Evolutionary conservation across 2,113 vertebrate species (phyloP), one percentile per base, ranked within the genome.

Genomic region (Vanacampus margaritifer): DNA sequence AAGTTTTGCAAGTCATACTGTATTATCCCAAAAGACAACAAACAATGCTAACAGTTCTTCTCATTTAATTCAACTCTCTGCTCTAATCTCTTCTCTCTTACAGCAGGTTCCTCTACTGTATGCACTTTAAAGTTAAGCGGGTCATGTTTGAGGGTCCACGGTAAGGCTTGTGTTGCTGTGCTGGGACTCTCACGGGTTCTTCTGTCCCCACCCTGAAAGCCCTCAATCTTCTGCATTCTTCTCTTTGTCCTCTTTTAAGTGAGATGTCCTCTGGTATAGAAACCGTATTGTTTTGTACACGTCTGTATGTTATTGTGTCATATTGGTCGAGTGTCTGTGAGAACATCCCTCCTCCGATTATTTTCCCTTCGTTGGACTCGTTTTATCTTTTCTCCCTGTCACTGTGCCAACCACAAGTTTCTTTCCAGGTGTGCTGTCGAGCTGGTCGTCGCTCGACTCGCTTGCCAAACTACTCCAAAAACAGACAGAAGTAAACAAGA

Each of bases 41-140:
- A 46, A 46, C 16, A 6, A 14, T 46, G 43, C 16, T 6, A 46
- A 46, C 5, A 17, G 43, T 46, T 46, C 3, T 16, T 62, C 39
- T 17, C 37, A 26, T 3, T 26, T 62, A 35, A 57, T 78, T 63
- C 67, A 72, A 35, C 53, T 69, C 58, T 79, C 68, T 56, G 45
- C 68, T 35, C 75, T 86, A 71, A 83, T 60, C 13, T 62, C 93
- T 93, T 95, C 92, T 98, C 93, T 96, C 91, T 94, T 93, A 93
- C 93, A 97, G 95, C 94, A 97, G 95, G 93, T 95, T 73, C 93
- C 93, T 95, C 90, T 95, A 94, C 93, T 23, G 93, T 94, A 92
- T 98, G 94, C 93, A 94, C 94, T 96, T 95, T 93, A 91, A n/a
- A 92, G 78, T 94, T 94, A 93, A 94, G 93, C 94, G 92, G 91